A percentile compares a stretch with the other conserved stretches of the same genome.
phyloP scores from a whole-genome alignment of 2,888 invertebrate species.

The Drosophila phalerata region DNA sequence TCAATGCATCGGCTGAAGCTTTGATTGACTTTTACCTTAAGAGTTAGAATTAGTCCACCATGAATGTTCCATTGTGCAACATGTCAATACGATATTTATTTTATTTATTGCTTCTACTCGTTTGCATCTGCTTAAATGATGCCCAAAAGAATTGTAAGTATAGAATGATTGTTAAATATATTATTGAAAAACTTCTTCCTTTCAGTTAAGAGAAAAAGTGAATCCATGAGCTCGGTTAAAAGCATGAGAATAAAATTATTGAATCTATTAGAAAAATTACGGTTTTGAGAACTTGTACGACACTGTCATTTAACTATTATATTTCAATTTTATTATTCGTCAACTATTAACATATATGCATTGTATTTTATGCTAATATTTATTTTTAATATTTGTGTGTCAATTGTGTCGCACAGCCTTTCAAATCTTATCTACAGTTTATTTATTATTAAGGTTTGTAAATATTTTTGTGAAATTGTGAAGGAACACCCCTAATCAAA shows the following conservation, averaged over 20 bases:
- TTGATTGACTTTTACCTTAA: background rate
- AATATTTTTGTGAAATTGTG: background rate
- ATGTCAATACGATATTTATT: conserved; percentile 15
- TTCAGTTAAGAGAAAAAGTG: background rate
- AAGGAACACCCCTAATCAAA: conserved; percentile 11
- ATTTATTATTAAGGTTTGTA: background rate
- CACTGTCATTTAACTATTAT: background rate
- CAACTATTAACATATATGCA: background rate
- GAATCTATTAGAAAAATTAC: conserved; percentile 1
- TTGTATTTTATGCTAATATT: background rate
- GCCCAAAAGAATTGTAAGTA: background rate
- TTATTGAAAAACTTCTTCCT: background rate
- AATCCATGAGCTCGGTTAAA: background rate
- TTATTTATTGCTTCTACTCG: conserved; percentile 5
- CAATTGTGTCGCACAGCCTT: background rate
- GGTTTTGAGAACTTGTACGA: background rate
- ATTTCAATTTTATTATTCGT: background rate
- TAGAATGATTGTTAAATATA: background rate
- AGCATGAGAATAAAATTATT: conserved; percentile 2
- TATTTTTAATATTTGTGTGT: background rate
- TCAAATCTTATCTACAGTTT: conserved; percentile 5
- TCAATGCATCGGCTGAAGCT: background rate
- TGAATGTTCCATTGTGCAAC: conserved; percentile 5
- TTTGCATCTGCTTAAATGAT: background rate
- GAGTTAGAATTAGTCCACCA: background rate